Evolutionary conservation across 2,113 vertebrate genomes (phyloP), one percentile per base, ranked within the genome.

Genomic region (Pelodiscus sinensis): DNA sequence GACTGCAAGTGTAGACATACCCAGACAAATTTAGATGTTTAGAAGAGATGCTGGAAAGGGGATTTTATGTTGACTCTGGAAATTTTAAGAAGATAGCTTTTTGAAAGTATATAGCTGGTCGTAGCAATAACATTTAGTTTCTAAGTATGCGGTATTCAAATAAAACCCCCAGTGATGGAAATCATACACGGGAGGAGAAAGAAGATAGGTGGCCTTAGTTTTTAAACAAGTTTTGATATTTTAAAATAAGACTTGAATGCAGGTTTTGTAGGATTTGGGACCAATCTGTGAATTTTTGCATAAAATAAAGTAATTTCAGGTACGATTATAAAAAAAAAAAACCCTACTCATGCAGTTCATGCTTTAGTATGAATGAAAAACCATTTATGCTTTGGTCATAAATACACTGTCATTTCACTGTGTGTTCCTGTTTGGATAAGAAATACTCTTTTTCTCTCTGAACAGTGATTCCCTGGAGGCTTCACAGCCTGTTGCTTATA

Each of bases 391-490:
- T 52, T 81, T 51, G 2, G 0, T 55, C 83, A 91, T 65, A 9
- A 18, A 35, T 16, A 29, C 9, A 14, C 25, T 0, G 4, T 73
- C 7, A 44, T 24, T 57, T 81, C 65, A 14, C 44, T 44, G 13
- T 79, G 56, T 60, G 56, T 27, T 84, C 24, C 35, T 54, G 3
- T 54, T 44, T 11, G 75, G 57, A 85, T 88, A 88, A 94, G 92
- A 93, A 90, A 62, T 14, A 5, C 44, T 16, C 87, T 89, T 86
- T 78, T 94, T 60, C 29, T 96, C 94, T 95, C 84, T 94, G 85
- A 88, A 55, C 94, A 99, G 99, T 81, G 98, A 98, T 86, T 84
- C 93, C 16, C 87, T 81, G 91, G 98, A 98, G 75, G 87, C 98
- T 86, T n/a, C 97, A 65, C 96, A 97, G 65, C 94, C 97, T 0